These are phyloP conservation scores for Onthophagus sagittarius DNA, from an alignment of 2,888 invertebrate genomes.

Conservation along the genomic window DNA sequence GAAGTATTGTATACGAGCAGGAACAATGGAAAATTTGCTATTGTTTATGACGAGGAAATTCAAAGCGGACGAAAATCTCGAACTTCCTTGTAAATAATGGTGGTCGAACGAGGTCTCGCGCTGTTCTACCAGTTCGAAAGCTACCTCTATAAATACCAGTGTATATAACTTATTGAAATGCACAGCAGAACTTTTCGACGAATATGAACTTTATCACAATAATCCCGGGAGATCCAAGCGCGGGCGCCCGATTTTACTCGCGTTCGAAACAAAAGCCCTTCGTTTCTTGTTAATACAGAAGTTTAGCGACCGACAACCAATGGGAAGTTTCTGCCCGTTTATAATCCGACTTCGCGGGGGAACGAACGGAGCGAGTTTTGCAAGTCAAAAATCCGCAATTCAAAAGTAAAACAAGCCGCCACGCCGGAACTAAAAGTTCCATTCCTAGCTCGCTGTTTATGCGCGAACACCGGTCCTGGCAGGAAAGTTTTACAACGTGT, in stretches of 20 bases:
- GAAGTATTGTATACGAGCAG: constrained; percentile 15
- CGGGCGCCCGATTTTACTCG: constrained; percentile 39
- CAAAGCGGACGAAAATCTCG: constrained; percentile 39
- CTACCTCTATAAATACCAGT: constrained; percentile 42
- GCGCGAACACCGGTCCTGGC: constrained; percentile 35
- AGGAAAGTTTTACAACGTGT: constrained; percentile 46
- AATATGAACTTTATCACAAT: constrained; percentile 39
- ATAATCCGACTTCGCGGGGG: constrained; percentile 14
- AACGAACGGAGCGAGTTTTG: constrained; percentile 41
- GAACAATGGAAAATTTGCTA: constrained; percentile 34
- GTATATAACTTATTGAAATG: constrained; percentile 46
- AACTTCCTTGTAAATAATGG: constrained; percentile 42
- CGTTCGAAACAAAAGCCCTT: constrained; percentile 41
- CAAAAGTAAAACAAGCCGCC: constrained; percentile 39
- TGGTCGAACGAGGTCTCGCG: constrained; percentile 16
- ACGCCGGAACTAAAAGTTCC: constrained; percentile 21
- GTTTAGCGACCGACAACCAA: constrained; percentile 27
- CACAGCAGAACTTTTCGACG: constrained; percentile 40
- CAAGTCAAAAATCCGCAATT: constrained; percentile 42
- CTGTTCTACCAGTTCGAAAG: constrained; percentile 17
- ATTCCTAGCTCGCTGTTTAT: constrained; percentile 32
- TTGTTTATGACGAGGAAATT: constrained; percentile 40
- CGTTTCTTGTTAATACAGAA: constrained; percentile 41
- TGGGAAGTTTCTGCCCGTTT: constrained; percentile 8
- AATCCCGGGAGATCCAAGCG: constrained; percentile 37